phyloP scores from a whole-genome alignment of 1,140 invertebrate species.

The Rhagoletis zephyria region DNA sequence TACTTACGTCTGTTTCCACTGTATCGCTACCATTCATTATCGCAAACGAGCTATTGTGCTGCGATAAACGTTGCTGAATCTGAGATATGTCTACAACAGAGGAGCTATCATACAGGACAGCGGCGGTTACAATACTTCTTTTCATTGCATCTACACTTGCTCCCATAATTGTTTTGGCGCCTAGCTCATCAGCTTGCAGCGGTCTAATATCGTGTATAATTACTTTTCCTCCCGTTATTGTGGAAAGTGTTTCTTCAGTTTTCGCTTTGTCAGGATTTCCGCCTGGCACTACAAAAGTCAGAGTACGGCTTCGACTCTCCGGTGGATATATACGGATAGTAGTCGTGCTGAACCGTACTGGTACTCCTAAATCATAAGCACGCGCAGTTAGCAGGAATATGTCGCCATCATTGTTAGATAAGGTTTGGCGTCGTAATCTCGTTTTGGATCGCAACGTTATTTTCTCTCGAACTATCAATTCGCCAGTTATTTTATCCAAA shows the following conservation, averaged over 20 bases:
- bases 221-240: slow-evolving; percentile 84
- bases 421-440: slow-evolving; percentile 71
- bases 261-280: slow-evolving; percentile 81
- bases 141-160: slow-evolving; percentile 64
- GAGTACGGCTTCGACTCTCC: slow-evolving; percentile 79
- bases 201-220: slow-evolving; percentile 83
- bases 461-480: slow-evolving; percentile 73
- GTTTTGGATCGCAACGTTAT: slow-evolving; percentile 64
- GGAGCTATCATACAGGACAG: slow-evolving; percentile 80
- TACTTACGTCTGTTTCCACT: slow-evolving; percentile 66
- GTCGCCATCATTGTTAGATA: slow-evolving; percentile 73
- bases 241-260: slow-evolving; percentile 81
- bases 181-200: slow-evolving; percentile 74
- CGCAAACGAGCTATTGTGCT: slow-evolving; percentile 74
- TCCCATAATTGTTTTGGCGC: slow-evolving; percentile 63
- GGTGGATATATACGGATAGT: slow-evolving; percentile 81
- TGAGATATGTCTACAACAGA: slow-evolving; percentile 80
- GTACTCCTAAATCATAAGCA: slow-evolving; percentile 87
- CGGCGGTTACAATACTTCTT: slow-evolving; percentile 84
- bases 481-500: slow-evolving; percentile 85
- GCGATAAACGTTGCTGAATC: slow-evolving; percentile 78
- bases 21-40: slow-evolving; percentile 67
- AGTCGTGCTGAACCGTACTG: slow-evolving; percentile 80
- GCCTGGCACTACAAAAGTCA: slow-evolving; percentile 85
- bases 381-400: slow-evolving; percentile 80